These are phyloP conservation scores for Alviniconcha marisindica DNA, from an alignment of 1,140 invertebrate species.

Conservation along the genomic window DNA sequence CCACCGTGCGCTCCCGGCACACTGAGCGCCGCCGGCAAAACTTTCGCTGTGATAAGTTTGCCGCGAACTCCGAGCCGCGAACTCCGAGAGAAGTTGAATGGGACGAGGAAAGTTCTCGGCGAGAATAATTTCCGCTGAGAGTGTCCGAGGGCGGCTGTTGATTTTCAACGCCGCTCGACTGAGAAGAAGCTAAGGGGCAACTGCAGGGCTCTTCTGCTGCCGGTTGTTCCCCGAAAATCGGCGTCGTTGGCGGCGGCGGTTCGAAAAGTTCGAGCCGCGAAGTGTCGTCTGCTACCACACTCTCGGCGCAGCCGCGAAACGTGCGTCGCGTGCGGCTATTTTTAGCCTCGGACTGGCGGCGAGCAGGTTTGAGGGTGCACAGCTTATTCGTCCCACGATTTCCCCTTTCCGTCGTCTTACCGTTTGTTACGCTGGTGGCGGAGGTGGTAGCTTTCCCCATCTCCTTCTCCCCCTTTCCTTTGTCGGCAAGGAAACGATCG, in stretches of 20 bases:
- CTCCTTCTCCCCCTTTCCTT: background rate
- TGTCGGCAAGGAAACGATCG: background rate
- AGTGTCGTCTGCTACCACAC: background rate
- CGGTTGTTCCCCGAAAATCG: background rate
- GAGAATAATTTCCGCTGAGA: no score
- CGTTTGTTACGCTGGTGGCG: background rate
- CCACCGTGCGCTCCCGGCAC: no score
- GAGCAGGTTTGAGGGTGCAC: background rate
- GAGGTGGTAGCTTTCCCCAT: background rate
- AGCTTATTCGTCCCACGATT: background rate
- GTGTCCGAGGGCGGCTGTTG: background rate
- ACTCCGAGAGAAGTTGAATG: no score
- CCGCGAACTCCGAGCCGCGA: no score
- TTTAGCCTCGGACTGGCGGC: background rate
- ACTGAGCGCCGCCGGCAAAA: no score
- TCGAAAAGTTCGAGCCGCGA: background rate
- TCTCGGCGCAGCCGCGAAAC: background rate
- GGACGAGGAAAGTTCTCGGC: no score
- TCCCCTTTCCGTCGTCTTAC: background rate
- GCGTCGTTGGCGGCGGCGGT: background rate
- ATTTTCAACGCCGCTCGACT: background rate
- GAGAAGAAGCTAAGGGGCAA: background rate
- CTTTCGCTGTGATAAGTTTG: no score
- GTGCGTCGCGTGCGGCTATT: conserved; percentile 25
- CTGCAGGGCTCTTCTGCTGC: background rate